Evolutionary conservation across 2,888 invertebrate genomes (phyloP).

Genomic region (Acleris sparsana): DNA sequence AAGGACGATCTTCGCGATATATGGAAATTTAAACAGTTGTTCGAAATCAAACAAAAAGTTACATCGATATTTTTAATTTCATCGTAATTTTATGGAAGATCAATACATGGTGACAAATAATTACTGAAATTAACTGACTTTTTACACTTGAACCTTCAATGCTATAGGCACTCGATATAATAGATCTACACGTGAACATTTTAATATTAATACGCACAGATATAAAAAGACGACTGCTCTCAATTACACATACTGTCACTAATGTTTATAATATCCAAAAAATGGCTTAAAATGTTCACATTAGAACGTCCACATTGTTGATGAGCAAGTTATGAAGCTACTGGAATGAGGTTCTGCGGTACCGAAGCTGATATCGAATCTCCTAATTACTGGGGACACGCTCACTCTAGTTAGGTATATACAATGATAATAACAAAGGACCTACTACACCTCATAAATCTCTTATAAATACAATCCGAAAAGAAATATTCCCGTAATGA

Average conservation of each 20-base stretch:
- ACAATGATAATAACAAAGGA: constrained; percentile 61
- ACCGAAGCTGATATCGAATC: constrained; percentile 70
- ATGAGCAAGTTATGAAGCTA: constrained; percentile 73
- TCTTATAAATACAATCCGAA: constrained; percentile 44
- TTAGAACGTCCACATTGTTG: constrained; percentile 67
- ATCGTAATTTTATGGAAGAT: constrained; percentile 84
- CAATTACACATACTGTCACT: constrained; percentile 75
- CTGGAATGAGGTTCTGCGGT: constrained; percentile 71
- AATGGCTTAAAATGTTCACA: constrained; percentile 79
- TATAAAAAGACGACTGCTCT: constrained; percentile 74
- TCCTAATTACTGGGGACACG: constrained; percentile 71
- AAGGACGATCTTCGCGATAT: constrained; percentile 27
- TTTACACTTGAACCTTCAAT: constrained; percentile 81
- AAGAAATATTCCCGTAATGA: constrained; percentile 37
- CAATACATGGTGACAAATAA: constrained; percentile 83
- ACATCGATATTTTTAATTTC: constrained; percentile 84
- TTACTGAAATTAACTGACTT: constrained; percentile 81
- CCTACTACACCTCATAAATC: constrained; percentile 66
- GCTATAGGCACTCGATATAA: constrained; percentile 83
- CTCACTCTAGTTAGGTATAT: constrained; percentile 73
- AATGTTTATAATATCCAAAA: constrained; percentile 73
- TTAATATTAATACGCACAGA: constrained; percentile 76
- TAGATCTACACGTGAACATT: constrained; percentile 82
- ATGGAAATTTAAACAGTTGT: constrained; percentile 24
- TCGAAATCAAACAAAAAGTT: constrained; percentile 72